Conservation (phyloP, 2,888 invertebrate genomes). For the Lepidocyrtoides sp. region DNA sequence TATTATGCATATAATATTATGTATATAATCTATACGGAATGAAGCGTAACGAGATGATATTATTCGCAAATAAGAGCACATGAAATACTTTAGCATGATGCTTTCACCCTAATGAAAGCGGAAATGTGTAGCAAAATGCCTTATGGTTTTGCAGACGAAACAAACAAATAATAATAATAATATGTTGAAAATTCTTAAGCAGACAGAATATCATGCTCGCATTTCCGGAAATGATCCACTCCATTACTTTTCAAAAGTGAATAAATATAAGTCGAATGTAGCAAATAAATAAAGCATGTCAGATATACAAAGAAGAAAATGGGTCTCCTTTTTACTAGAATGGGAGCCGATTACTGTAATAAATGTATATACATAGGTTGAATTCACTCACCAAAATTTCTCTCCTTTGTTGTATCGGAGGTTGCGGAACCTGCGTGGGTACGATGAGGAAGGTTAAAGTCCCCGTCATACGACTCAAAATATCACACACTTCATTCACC, state of each 20-base stretch:
- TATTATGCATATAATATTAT: too few relatives aligned
- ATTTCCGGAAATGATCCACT: conserved; percentile 65
- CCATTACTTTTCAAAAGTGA: conserved; percentile 31
- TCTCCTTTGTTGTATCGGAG: conserved; percentile 86
- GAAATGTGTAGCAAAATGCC: not conserved
- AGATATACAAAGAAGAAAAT: not conserved
- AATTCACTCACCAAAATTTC: conserved; percentile 86
- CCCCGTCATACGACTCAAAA: conserved; percentile 97
- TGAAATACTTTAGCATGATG: conserved; percentile 9
- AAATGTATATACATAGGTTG: too few relatives aligned
- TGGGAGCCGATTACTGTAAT: conserved; percentile 13
- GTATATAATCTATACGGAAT: too few relatives aligned
- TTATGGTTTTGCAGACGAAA: not conserved
- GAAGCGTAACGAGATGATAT: not conserved
- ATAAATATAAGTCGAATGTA: conserved; percentile 18
- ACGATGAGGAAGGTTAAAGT: conserved; percentile 96
- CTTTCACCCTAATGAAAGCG: conserved; percentile 37
- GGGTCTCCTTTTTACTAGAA: not conserved
- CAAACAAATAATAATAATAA: not conserved
- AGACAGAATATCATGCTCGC: conserved; percentile 46
- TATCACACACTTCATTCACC: conserved; percentile 98
- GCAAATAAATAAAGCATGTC: conserved; percentile 60
- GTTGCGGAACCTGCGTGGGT: conserved; percentile 89
- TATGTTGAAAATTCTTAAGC: not conserved
- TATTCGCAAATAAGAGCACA: too few relatives aligned